These are phyloP conservation scores for Danionella cerebrum DNA, from an alignment of 2,113 vertebrate species.

Conservation along the genomic window DNA sequence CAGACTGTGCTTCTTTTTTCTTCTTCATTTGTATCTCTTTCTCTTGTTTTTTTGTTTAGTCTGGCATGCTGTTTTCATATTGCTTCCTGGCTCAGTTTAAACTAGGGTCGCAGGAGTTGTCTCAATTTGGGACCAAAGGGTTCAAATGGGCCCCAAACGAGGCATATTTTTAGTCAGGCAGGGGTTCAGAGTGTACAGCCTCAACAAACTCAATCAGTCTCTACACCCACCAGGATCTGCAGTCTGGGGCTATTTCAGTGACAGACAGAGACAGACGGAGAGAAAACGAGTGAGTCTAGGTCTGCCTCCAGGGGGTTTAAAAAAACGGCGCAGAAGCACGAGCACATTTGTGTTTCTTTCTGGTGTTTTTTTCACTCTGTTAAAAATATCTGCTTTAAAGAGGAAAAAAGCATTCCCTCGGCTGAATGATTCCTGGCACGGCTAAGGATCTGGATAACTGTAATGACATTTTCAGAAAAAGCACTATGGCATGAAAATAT, in stretches of 20 bases:
- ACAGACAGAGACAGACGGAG: conserved; percentile 2
- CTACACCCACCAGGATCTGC: conserved; percentile 30
- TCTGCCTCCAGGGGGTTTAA: conserved; percentile 12
- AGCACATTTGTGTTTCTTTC: conserved; percentile 31
- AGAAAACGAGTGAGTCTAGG: background rate
- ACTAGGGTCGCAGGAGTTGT: conserved; percentile 49
- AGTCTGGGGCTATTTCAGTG: conserved; percentile 8
- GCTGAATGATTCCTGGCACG: conserved; percentile 62
- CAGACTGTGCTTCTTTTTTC: background rate
- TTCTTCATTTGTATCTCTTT: conserved; percentile 9
- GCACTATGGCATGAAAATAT: conserved; percentile 33
- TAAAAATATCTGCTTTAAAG: conserved; percentile 64
- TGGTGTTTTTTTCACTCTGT: conserved; percentile 39
- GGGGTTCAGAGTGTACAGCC: conserved; percentile 45
- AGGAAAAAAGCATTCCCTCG: conserved; percentile 45
- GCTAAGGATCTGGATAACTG: conserved; percentile 41
- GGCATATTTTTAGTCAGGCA: conserved; percentile 38
- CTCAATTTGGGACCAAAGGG: conserved; percentile 49
- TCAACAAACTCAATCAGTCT: conserved; percentile 40
- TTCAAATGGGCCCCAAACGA: conserved; percentile 42
- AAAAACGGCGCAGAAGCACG: background rate
- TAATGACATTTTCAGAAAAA: conserved; percentile 68
- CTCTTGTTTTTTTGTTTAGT: conserved; percentile 30
- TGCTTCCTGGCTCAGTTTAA: conserved; percentile 38
- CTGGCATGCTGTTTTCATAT: conserved; percentile 30